Evolutionary conservation across 2,797 vertebrate species (phyloP).

Genomic region (Gambelia wislizenii): DNA sequence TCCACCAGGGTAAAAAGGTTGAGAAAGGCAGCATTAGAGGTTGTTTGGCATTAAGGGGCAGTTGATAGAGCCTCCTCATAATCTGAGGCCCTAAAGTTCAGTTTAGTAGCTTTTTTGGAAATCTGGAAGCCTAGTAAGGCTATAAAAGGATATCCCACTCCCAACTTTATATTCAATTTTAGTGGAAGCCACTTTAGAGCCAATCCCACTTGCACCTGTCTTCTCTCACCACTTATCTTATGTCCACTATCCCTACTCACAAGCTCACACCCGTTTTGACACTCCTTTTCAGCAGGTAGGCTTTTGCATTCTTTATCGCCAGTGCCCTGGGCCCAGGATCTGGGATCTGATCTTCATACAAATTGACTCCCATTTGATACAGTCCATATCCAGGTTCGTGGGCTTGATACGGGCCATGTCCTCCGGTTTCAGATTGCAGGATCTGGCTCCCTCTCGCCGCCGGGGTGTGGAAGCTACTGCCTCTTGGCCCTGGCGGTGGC

Average conservation of each 20-base stretch:
- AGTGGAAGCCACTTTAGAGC: neutral
- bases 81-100: too few species aligned
- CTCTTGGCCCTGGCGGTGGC: fast-evolving
- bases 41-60: too few species aligned
- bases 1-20: too few species aligned
- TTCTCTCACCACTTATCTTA: neutral
- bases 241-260: conserved; percentile 61
- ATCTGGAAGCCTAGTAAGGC: neutral
- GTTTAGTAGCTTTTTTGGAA: too few species aligned
- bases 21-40: too few species aligned
- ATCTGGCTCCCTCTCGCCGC: neutral
- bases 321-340: conserved; percentile 48
- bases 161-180: neutral
- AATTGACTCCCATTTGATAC: conserved; percentile 36
- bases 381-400: conserved; percentile 66
- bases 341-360: conserved; percentile 45
- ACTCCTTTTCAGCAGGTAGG: conserved; percentile 74
- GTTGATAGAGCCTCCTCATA: too few species aligned
- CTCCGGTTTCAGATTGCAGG: neutral
- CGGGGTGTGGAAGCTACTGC: neutral
- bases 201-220: neutral
- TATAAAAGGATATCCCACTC: neutral
- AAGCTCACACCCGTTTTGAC: conserved; percentile 73
- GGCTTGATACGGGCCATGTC: conserved; percentile 57
- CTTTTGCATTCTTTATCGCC: conserved; percentile 77